Conservation (phyloP, 2,113 vertebrate genomes). For the Mus pahari region DNA sequence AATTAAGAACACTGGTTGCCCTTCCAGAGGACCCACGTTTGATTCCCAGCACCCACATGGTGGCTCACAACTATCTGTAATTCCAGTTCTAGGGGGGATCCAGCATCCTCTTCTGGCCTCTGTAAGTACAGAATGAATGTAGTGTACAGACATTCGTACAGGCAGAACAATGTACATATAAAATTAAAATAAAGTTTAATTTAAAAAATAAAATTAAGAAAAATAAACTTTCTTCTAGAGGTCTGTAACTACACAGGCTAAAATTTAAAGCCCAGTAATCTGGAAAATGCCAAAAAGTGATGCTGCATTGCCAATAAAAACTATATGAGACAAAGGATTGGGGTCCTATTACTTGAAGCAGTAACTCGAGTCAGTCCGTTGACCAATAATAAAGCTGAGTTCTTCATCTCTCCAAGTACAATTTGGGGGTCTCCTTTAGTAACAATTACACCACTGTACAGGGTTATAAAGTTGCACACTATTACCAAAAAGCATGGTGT, state of each 20-base stretch:
- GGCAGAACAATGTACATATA: not conserved
- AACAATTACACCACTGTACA: not conserved
- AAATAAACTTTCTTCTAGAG: not conserved
- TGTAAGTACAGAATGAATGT: not conserved
- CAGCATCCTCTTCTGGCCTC: not conserved
- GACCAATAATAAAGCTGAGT: not conserved
- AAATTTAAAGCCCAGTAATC: not conserved
- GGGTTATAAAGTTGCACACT: not conserved
- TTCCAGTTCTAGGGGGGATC: not conserved
- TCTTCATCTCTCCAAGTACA: not conserved
- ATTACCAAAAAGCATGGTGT: not conserved
- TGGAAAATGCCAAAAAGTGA: not conserved
- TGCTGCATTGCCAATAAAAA: not conserved
- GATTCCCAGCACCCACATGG: not conserved
- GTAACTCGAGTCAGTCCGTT: not conserved
- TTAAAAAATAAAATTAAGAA: not conserved
- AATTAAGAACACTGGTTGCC: not conserved
- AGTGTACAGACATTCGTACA: not conserved
- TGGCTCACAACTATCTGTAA: not conserved
- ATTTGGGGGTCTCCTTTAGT: not conserved
- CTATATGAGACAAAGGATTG: not conserved
- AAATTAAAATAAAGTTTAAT: not conserved
- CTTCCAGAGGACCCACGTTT: not conserved
- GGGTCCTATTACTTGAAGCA: not conserved
- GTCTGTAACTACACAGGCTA: not conserved